phyloP scores from a whole-genome alignment of 2,113 vertebrate species.

The Dolichallabes microphthalmus region DNA sequence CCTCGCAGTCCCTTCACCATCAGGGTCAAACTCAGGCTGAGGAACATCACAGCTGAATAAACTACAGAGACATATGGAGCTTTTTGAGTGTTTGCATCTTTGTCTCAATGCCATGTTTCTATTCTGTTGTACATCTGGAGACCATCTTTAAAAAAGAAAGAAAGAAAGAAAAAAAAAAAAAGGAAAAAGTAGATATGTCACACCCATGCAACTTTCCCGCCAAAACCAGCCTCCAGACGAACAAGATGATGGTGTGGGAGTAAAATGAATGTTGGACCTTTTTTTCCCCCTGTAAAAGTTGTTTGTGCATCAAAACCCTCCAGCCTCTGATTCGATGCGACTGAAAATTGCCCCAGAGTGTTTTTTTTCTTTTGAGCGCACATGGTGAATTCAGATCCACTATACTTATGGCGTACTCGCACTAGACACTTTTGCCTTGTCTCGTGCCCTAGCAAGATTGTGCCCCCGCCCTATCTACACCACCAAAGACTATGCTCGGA shows the following conservation, averaged over 20 bases:
- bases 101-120: background rate
- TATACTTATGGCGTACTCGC: background rate
- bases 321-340: background rate
- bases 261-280: background rate
- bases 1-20: background rate
- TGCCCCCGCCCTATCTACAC: too few species aligned
- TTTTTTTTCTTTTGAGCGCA: background rate
- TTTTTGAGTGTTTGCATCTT: background rate
- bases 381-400: background rate
- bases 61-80: background rate
- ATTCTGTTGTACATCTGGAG: background rate
- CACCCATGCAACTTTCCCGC: background rate
- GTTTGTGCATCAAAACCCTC: background rate
- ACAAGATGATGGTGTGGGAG: background rate
- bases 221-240: background rate
- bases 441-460: too few species aligned
- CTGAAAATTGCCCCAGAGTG: background rate
- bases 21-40: slow-evolving; percentile 6
- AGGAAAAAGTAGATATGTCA: background rate
- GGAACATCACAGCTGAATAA: background rate
- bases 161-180: too few species aligned
- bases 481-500: too few species aligned
- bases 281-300: background rate
- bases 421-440: too few species aligned
- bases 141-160: background rate